These are phyloP conservation scores for Tupaia tana DNA, from an alignment of 2,113 vertebrate species.

Conservation along the genomic window DNA sequence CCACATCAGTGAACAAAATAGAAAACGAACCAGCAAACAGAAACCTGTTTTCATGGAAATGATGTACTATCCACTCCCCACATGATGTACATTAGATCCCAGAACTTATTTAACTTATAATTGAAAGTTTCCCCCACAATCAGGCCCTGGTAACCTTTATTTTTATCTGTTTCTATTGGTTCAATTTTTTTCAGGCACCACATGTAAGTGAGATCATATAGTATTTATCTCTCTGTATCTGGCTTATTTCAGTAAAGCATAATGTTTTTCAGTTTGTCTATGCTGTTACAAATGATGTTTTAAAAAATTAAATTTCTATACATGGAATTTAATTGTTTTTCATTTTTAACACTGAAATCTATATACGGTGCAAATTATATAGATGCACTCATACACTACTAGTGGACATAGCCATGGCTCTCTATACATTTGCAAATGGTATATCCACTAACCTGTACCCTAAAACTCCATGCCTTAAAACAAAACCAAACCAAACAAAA, in stretches of 20 bases:
- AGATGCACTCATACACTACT: not conserved
- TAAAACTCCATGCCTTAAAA: too few species aligned
- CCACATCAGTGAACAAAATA: not conserved
- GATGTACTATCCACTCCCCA: too few species aligned
- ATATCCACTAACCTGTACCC: not conserved
- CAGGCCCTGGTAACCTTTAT: too few species aligned
- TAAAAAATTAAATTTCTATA: not conserved
- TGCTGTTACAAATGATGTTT: not conserved
- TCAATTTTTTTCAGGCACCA: too few species aligned
- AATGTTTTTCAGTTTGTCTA: not conserved
- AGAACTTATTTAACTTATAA: not conserved
- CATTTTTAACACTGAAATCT: not conserved
- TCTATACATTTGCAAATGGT: not conserved
- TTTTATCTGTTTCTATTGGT: too few species aligned
- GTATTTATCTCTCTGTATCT: not conserved
- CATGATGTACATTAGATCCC: not conserved
- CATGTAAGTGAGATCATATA: not conserved
- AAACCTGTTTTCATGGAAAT: not conserved
- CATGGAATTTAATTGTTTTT: slow-evolving; percentile 14
- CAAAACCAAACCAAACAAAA: not conserved
- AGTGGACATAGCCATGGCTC: not conserved
- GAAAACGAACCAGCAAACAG: not conserved
- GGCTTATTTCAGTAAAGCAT: not conserved
- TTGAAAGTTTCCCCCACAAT: not conserved
- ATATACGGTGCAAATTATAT: not conserved